These are phyloP conservation scores for Garrulus glandarius DNA, from an alignment of 2,797 vertebrate genomes.

Conservation along the genomic window DNA sequence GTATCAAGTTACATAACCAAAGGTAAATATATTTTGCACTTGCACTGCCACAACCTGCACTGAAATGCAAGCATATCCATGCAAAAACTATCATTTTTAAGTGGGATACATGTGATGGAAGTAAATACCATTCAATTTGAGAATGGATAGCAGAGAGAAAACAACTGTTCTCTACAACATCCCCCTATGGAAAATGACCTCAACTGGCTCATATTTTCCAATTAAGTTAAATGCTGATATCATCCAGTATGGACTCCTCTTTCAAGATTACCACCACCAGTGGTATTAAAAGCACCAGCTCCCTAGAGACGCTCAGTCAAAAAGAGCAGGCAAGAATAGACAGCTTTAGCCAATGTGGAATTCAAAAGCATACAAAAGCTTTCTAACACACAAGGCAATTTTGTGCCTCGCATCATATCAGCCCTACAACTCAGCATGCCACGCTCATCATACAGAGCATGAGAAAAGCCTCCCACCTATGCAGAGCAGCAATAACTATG, in stretches of 20 bases:
- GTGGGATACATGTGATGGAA: background rate
- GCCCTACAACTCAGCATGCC: background rate
- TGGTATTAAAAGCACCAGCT: background rate
- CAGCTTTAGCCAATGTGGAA: background rate
- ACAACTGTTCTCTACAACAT: background rate
- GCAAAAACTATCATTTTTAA: background rate
- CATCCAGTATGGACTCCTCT: background rate
- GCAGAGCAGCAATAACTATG: background rate
- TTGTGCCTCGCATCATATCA: background rate
- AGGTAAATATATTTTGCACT: background rate
- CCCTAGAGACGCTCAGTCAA: background rate
- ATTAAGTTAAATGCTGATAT: background rate
- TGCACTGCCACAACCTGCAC: background rate
- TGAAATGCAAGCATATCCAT: background rate
- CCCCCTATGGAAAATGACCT: background rate
- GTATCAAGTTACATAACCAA: background rate
- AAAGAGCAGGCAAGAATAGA: background rate
- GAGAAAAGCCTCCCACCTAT: background rate
- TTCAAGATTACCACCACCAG: background rate
- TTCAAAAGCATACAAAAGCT: background rate
- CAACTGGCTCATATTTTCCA: conserved; percentile 3
- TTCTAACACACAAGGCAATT: background rate
- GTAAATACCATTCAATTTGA: background rate
- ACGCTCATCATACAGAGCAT: background rate
- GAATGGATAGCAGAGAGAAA: background rate